Conservation (phyloP, 2,888 invertebrate genomes). For the Drosophila testacea region DNA sequence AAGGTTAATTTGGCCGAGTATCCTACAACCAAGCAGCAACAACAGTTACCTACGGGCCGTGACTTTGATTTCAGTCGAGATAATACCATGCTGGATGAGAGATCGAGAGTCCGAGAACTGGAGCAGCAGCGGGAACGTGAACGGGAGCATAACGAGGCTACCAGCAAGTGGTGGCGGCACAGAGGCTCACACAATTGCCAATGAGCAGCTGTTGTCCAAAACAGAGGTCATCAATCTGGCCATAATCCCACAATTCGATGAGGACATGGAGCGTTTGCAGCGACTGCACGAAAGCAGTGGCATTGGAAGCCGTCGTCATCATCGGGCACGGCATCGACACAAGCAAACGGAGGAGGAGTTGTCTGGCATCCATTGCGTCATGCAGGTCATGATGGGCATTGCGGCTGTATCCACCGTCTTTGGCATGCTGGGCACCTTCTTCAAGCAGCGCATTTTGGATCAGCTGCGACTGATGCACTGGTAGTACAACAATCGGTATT, state of each 20-base stretch:
- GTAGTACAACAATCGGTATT: constrained; percentile 83
- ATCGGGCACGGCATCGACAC: constrained; percentile 83
- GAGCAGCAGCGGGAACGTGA: constrained; percentile 67
- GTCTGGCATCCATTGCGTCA: constrained; percentile 85
- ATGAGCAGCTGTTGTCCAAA: constrained; percentile 83
- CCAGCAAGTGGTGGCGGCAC: constrained; percentile 56
- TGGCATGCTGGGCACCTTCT: constrained; percentile 85
- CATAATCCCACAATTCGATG: constrained; percentile 85
- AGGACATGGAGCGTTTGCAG: constrained; percentile 84
- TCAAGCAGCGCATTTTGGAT: constrained; percentile 85
- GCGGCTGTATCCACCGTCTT: constrained; percentile 85
- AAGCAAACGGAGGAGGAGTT: constrained; percentile 84
- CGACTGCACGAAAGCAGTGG: constrained; percentile 81
- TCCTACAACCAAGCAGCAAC: constrained; percentile 77
- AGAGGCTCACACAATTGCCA: constrained; percentile 77
- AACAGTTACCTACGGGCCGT: constrained; percentile 64
- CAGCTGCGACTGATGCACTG: constrained; percentile 85
- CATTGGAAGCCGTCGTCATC: constrained; percentile 80
- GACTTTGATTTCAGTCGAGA: constrained; percentile 84
- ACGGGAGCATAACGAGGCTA: constrained; percentile 65
- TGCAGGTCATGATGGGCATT: constrained; percentile 85
- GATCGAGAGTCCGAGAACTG: constrained; percentile 77
- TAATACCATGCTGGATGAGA: constrained; percentile 83
- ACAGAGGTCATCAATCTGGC: constrained; percentile 85
- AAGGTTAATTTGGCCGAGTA: constrained; percentile 84